Evolutionary conservation across 2,113 vertebrate genomes (phyloP), one percentile per base, ranked within the genome.

Genomic region (Tichodroma muraria): DNA sequence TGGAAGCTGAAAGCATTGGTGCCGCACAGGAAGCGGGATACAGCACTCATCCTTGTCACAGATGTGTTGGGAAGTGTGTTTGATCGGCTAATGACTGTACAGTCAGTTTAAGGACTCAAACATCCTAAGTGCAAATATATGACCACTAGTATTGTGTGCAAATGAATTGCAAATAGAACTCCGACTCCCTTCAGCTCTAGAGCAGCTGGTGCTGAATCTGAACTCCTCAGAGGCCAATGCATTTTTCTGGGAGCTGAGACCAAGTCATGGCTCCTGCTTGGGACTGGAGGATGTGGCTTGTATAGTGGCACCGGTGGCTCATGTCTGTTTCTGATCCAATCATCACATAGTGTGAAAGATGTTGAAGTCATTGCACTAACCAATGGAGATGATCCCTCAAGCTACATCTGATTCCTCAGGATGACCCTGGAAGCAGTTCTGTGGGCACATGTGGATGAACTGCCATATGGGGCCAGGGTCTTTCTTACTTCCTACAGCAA

Each of bases 201-300:
- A 65, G 33, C 38, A 85, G 54, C 19, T 60, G 50, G 16, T 80
- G 54, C 21, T 54, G 56, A 70, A 37, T n/a, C 71, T 80, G 66
- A 79, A 64, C 57, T 72, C 1, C 61, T 85, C 0, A 0, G 49
- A 89, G 24, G 21, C 37, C 49, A 84, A 1, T 18, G 25, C 13
- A 11, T 83, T 82, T 42, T 85, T 87, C 59, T 77, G 18, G 22
- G 22, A 82, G 31, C 73, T 16, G 35, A 88, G 69, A 54, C 30
- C n/a, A 76, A 80, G 30, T 66, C 33, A 38, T 56, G 60, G 15
- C 20, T 91, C 15, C 42, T 85, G 52, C 21, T 10, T 50, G 30
- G 31, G 35, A 45, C 64, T 83, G 60, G 50, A 82, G 54, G 47
- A 81, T 24, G 20, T 7, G 8, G 53, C 10, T 70, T 72, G 9